Evolutionary conservation across 2,113 vertebrate genomes (phyloP), one percentile per base, ranked within the genome.

Genomic region (Noctilio leporinus): DNA sequence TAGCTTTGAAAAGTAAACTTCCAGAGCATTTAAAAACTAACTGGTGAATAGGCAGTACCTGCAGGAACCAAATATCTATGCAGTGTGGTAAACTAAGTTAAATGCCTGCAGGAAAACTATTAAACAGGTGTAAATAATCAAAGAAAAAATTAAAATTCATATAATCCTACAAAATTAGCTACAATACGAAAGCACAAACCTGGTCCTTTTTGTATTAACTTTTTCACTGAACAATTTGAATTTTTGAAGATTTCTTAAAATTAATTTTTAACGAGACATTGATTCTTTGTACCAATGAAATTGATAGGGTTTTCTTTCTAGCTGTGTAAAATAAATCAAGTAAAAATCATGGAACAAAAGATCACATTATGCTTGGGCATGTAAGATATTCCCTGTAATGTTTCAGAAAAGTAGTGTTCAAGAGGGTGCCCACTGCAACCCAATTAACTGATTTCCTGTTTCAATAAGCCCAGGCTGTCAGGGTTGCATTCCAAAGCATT

Each of bases 391-490:
- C 62, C 53, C 3, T 45, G 24, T 67, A 40, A 95, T 55, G 40
- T 84, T 92, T 80, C 53, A 94, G 86, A 78, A 77, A 85, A 89
- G 24, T 26, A 22, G 57, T 76, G 4, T 88, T 75, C 65, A 81
- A n/a, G 43, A 93, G 47, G 59, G 81, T 15, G 33, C 64, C 67
- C 4, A 26, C 77, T 91, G 77, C 88, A 88, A 57, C 69, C 81
- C 73, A 92, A 90, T 93, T 88, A 84, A 85, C 91, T 43, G 84
- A 55, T 47, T 95, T 98, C 97, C 97, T 98, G 97, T 98, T 96
- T 95, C 96, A 97, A 91, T 86, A 84, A 96, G 95, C 65, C 69
- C 88, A 93, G 96, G 96, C 47, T 51, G 86, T 28, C 51, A 55
- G 65, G 70, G 38, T 1, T 80, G 55, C 95, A 95, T 93, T 93